These are phyloP conservation scores for Saguinus imperator DNA, from an alignment of 2,113 vertebrate species.

Conservation along the genomic window DNA sequence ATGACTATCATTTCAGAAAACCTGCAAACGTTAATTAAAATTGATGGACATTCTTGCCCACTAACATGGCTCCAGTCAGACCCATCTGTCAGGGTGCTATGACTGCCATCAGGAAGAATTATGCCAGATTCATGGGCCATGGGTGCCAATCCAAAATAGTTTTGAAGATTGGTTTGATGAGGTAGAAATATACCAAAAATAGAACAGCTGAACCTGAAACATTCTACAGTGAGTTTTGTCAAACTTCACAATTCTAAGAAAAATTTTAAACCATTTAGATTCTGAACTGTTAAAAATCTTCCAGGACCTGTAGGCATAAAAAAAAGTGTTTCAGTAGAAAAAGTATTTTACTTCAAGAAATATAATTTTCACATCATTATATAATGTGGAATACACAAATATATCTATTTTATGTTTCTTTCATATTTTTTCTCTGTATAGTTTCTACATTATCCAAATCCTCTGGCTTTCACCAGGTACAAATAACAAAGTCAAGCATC, in stretches of 20 bases:
- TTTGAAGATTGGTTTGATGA: conserved; percentile 45
- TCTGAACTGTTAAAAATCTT: neutral
- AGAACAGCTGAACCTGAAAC: neutral
- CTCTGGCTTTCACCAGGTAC: neutral
- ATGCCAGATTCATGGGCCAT: conserved; percentile 69
- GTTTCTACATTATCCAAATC: neutral
- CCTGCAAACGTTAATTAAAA: conserved; percentile 78
- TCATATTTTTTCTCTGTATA: neutral
- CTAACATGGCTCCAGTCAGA: conserved; percentile 42
- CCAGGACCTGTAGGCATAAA: neutral
- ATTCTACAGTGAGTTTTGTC: conserved; percentile 17
- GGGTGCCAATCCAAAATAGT: conserved; percentile 57
- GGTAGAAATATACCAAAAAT: conserved; percentile 7
- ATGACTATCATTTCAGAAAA: conserved; percentile 71
- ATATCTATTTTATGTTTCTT: neutral
- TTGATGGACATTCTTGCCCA: conserved; percentile 74
- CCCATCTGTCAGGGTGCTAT: conserved; percentile 78
- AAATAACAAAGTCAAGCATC: neutral
- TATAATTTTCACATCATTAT: neutral
- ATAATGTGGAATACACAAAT: neutral
- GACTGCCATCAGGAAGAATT: conserved; percentile 68
- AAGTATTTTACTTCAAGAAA: neutral
- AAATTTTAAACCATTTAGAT: neutral
- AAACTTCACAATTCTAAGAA: conserved; percentile 16
- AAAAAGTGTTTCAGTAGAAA: too few species aligned